These are phyloP conservation scores for Perca schrenkii DNA, from an alignment of 2,113 vertebrate genomes.

Conservation along the genomic window DNA sequence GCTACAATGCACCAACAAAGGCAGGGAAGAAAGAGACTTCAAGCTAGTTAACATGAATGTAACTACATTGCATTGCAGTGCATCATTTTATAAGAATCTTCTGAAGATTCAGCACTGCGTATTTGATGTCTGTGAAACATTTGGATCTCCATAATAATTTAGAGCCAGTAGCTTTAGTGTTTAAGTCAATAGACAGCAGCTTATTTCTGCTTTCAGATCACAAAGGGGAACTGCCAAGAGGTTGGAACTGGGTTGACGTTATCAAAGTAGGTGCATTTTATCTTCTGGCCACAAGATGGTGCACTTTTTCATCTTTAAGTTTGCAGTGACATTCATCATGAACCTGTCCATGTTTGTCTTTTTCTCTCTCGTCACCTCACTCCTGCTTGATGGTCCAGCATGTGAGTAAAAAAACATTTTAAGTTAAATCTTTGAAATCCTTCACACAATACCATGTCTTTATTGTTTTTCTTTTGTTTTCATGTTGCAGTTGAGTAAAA, in stretches of 20 bases:
- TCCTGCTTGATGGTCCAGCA: conserved; percentile 58
- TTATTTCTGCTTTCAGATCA: conserved; percentile 86
- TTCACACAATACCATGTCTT: background rate
- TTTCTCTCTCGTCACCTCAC: background rate
- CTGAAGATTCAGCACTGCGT: too few species aligned
- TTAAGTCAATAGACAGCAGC: background rate
- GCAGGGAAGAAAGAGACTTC: too few species aligned
- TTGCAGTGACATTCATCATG: background rate
- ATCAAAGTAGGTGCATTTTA: conserved; percentile 89
- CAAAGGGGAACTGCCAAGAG: conserved; percentile 95
- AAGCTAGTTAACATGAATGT: too few species aligned
- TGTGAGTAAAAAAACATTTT: conserved; percentile 62
- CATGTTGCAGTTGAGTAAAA: conserved; percentile 92
- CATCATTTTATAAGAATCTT: too few species aligned
- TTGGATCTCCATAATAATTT: background rate
- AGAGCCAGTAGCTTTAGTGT: background rate
- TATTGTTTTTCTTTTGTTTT: background rate
- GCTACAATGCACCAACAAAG: too few species aligned
- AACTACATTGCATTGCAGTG: too few species aligned
- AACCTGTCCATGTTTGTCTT: conserved; percentile 10
- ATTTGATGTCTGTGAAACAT: too few species aligned
- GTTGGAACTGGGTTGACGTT: conserved; percentile 98
- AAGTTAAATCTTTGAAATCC: accelerated
- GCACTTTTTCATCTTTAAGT: background rate
- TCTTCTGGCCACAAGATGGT: conserved; percentile 36